phyloP scores from a whole-genome alignment of 2,113 vertebrate genomes.

The Fregata magnificens region DNA sequence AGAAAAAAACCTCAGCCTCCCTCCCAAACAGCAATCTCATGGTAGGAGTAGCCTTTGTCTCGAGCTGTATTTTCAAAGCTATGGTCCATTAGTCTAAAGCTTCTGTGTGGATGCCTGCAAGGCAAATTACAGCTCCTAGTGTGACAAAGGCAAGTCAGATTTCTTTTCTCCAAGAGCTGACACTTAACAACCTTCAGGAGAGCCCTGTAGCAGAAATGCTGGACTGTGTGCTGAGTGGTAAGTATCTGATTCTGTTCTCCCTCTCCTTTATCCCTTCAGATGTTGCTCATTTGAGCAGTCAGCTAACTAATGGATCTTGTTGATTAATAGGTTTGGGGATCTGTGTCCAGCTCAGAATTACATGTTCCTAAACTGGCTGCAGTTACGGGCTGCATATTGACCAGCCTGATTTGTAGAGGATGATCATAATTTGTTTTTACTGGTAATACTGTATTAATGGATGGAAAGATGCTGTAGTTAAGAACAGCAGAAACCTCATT shows the following conservation, averaged over 20 bases:
- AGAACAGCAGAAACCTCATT: background rate
- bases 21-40: background rate
- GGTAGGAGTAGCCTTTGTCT: constrained; percentile 36
- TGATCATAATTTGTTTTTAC: background rate
- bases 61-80: background rate
- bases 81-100: constrained; percentile 11
- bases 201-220: background rate
- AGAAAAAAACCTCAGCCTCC: background rate
- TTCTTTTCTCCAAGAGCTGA: constrained; percentile 25
- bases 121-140: constrained; percentile 40
- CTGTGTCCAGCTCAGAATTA: background rate
- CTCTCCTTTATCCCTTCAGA: background rate
- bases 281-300: background rate
- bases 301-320: background rate
- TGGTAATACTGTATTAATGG: background rate
- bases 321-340: background rate
- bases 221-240: background rate
- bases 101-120: constrained; percentile 13
- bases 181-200: constrained; percentile 30
- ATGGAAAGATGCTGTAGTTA: background rate
- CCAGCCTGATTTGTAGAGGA: background rate
- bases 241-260: background rate
- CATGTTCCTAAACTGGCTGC: background rate
- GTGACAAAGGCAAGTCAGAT: constrained; percentile 53
- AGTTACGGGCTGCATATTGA: background rate